Base-by-base conservation (phyloP, 2,888 invertebrate genomes). In the Bedellia somnulentella region DNA sequence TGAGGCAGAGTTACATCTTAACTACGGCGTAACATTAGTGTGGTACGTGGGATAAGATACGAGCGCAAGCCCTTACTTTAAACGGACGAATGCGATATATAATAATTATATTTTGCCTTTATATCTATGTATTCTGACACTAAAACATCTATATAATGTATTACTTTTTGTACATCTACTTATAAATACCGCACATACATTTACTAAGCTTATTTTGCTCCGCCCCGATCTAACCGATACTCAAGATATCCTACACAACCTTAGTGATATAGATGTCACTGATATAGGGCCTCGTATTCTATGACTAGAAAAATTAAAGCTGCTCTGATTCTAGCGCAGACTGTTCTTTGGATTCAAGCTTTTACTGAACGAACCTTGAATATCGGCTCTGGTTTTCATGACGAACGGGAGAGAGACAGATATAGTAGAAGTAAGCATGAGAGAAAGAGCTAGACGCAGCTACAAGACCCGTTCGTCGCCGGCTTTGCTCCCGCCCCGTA, bases 151-250 rank as follows among this genome's bases (percentile, higher is more conserved):
- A 75, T 73, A 73, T 71, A 71, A 71, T 71, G 73, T 71, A 70
- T 73, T 75, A 73, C 64, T 71, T 75, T 66, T 73, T 75, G 73
- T 75, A 75, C 75, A 75, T 75, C 75, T 75, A 75, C 75, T 75
- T 75, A 73, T 63, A 67, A 57, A 73, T 68, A 67, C 60, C 70
- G 58, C 73, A 73, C 70, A 66, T 70, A 71, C 73, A 73, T 59
- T 60, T 63, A 73, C 67, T 73, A 75, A 75, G 75, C 75, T 66
- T 67, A 59, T 51, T 6, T 56, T 57, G 58, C 57, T 57, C 59
- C 49, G 53, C 49, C 49, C 37, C 47, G 39, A n/a, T n/a, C n/a
- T n/a, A 50, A 55, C 57, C 61, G 41, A 56, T 63, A 62, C 67
- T 61, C 70, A 68, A 64, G 36, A 59, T 62, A 67, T 56, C 63